These are phyloP conservation scores for Phataginus tetradactyla DNA, from an alignment of 2,797 vertebrate species.

Conservation along the genomic window DNA sequence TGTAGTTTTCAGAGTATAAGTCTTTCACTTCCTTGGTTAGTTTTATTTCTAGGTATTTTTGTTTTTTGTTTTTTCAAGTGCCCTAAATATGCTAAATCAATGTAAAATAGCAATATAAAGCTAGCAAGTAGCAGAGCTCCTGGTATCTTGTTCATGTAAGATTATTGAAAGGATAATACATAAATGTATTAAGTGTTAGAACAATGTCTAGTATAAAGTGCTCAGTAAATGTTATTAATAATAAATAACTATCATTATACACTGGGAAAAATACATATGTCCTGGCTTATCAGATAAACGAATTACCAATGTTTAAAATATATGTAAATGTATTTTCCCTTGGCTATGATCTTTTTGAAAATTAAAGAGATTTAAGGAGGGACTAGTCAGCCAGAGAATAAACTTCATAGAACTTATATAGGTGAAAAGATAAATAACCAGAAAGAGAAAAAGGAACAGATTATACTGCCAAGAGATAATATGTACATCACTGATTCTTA, in stretches of 20 bases:
- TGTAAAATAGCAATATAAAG: neutral
- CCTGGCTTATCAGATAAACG: neutral
- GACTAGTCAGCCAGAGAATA: neutral
- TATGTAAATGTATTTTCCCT: neutral
- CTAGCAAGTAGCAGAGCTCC: too few species aligned
- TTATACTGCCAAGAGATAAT: neutral
- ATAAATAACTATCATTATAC: neutral
- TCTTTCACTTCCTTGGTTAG: too few species aligned
- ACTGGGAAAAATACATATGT: neutral
- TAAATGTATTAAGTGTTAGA: neutral
- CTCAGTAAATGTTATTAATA: neutral
- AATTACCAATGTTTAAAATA: neutral
- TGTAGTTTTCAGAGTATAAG: too few species aligned
- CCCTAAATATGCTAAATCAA: neutral
- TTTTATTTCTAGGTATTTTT: too few species aligned
- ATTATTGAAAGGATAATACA: neutral
- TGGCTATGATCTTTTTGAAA: neutral
- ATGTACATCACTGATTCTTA: neutral
- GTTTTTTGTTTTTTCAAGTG: neutral
- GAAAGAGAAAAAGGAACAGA: neutral
- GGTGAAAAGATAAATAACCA: neutral
- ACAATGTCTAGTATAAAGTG: neutral
- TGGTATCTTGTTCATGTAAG: neutral
- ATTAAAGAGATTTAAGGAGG: neutral
- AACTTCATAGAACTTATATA: neutral